phyloP scores from a whole-genome alignment of 2,113 vertebrate genomes.

The Psilopogon haemacephalus region DNA sequence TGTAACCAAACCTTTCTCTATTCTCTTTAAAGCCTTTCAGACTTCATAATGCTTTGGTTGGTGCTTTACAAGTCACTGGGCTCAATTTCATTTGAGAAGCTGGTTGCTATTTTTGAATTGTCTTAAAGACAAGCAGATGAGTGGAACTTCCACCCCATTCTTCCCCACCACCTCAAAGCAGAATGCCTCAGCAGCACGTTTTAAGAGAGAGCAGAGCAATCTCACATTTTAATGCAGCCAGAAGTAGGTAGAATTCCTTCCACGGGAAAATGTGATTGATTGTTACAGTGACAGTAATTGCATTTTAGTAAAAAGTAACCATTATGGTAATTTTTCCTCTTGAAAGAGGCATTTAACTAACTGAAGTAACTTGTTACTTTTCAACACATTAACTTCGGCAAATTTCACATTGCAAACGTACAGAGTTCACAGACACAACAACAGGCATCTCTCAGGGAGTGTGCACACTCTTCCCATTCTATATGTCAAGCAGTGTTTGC shows the following conservation, averaged over 20 bases:
- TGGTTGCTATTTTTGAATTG: background rate
- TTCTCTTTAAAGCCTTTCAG: slow-evolving; percentile 35
- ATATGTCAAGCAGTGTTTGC: slow-evolving; percentile 32
- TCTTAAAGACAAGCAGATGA: slow-evolving; percentile 9
- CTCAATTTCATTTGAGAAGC: background rate
- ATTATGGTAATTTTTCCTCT: slow-evolving; percentile 83
- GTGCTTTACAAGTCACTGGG: slow-evolving; percentile 40
- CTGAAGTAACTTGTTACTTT: slow-evolving; percentile 80
- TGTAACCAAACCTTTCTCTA: background rate
- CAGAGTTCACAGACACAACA: slow-evolving; percentile 73
- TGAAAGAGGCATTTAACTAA: slow-evolving; percentile 80
- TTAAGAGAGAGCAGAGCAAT: slow-evolving; percentile 58
- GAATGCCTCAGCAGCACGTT: slow-evolving; percentile 42
- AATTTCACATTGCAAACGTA: slow-evolving; percentile 71
- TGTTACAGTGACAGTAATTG: slow-evolving; percentile 85
- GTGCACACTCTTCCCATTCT: slow-evolving; percentile 47
- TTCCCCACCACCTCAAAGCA: background rate
- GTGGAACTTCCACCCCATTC: slow-evolving; percentile 30
- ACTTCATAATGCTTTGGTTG: background rate
- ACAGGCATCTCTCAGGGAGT: slow-evolving; percentile 60
- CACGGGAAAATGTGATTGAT: slow-evolving; percentile 79
- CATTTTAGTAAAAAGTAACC: slow-evolving; percentile 83
- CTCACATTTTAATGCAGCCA: slow-evolving; percentile 74
- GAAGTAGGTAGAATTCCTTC: slow-evolving; percentile 75
- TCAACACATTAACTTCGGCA: slow-evolving; percentile 76